phyloP scores from a whole-genome alignment of 2,113 vertebrate genomes.

The Apteryx mantelli region DNA sequence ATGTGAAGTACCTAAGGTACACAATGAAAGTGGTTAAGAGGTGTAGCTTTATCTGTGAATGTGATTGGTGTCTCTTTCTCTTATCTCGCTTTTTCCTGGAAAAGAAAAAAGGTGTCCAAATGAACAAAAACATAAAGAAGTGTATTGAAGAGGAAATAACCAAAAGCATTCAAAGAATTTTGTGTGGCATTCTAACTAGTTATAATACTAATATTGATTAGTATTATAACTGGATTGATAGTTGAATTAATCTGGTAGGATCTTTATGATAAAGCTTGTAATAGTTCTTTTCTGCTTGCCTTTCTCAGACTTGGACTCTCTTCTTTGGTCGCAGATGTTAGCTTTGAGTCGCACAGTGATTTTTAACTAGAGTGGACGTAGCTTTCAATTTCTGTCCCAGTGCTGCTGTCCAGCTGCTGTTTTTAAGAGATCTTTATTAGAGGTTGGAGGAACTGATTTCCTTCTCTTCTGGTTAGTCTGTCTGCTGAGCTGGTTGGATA shows the following conservation, averaged over 20 bases:
- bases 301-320: neutral
- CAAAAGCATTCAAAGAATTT: neutral
- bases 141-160: neutral
- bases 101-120: neutral
- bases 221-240: neutral
- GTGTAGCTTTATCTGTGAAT: neutral
- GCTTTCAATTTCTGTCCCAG: neutral
- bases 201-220: neutral
- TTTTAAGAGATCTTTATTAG: neutral
- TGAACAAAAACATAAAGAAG: neutral
- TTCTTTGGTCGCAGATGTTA: neutral
- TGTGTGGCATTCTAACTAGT: neutral
- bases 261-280: neutral
- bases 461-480: rapidly evolving
- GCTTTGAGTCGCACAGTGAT: neutral
- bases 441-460: neutral
- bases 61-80: neutral
- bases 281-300: neutral
- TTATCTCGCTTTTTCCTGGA: neutral
- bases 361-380: neutral
- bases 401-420: neutral
- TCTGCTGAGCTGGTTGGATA: neutral
- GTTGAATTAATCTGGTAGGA: neutral
- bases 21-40: neutral
- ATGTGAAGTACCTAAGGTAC: neutral